Evolutionary conservation across 2,113 vertebrate species (phyloP), one percentile per base, ranked within the genome.

Genomic region (Pelmatolapia mariae): DNA sequence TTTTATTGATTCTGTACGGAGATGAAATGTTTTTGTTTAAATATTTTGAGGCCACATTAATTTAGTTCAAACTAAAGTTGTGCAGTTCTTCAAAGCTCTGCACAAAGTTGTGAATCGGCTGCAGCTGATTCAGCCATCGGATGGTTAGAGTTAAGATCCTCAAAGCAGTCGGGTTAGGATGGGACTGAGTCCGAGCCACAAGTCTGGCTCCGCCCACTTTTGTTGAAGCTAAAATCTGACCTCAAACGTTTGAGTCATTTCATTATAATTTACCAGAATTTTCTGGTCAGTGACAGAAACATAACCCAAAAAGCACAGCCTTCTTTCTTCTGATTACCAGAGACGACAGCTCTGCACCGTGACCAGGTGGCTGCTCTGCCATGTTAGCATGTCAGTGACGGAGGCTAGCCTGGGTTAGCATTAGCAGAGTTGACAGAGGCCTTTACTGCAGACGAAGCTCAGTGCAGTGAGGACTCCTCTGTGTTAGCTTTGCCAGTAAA

Each of bases 241-340:
- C 31, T 36, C 18, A 36, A 63, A 63, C 18, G n/a, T 66, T 36
- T 36, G 18, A 5, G 61, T 66, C 9, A 19, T n/a, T 7, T 66
- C 61, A 36, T 36, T 66, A 66, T 19, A 12, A 66, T 66, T 66
- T 1, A n/a, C 19, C 31, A 3, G 61, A 63, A 36, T 36, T 36
- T 63, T n/a, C 18, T 63, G 31, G 1, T 63, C 31, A 12, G 6
- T 36, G 59, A 63, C 29, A 36, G 31, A 63, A 18, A 56, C 22
- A 22, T 11, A 6, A 16, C 4, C 8, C 0, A 63, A n/a, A 7
- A 36, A 50, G 2, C 31, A 36, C 18, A 0, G 9, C 18, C 31
- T 63, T 12, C 31, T 36, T 36, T 36, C 18, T 63, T 33, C 31
- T 36, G 8, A 4, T 1, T 36, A 33, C 5, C 18, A n/a, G 59